Conservation (phyloP, 2,888 invertebrate genomes). For the Automeris io region DNA sequence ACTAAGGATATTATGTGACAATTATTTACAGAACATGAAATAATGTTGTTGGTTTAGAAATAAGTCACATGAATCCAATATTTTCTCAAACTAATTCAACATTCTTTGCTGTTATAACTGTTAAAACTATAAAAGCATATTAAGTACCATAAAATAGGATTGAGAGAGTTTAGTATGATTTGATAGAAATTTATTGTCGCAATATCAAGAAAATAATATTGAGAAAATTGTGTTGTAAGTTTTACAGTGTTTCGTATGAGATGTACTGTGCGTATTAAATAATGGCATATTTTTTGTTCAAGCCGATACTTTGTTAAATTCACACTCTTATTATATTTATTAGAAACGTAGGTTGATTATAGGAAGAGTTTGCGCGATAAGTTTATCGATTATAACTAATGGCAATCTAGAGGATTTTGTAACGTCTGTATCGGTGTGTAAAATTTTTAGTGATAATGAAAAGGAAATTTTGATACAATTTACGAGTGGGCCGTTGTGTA, state of each 20-base stretch:
- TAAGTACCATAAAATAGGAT: too few relatives aligned
- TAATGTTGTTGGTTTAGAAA: slow-evolving; percentile 4
- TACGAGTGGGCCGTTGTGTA: slow-evolving; percentile 24
- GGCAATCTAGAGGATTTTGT: slow-evolving; percentile 9
- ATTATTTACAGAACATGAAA: neutral
- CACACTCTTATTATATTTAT: neutral
- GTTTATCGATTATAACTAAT: neutral
- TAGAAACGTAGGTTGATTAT: neutral
- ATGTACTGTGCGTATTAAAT: too few relatives aligned
- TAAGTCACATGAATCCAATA: too few relatives aligned
- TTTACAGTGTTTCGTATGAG: too few relatives aligned
- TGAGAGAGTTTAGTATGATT: too few relatives aligned
- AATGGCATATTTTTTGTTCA: too few relatives aligned
- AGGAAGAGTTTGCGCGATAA: neutral
- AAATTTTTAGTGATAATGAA: slow-evolving; percentile 22
- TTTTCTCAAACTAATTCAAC: too few relatives aligned
- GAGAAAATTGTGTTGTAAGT: too few relatives aligned
- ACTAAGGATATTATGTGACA: slow-evolving; percentile 11
- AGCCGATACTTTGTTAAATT: neutral
- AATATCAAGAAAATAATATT: too few relatives aligned
- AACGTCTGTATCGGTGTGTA: slow-evolving; percentile 39
- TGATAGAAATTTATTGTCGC: too few relatives aligned
- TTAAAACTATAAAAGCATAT: too few relatives aligned
- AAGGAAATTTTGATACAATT: slow-evolving; percentile 43
- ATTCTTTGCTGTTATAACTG: too few relatives aligned